phyloP scores from a whole-genome alignment of 1,140 invertebrate genomes.

The Procambarus clarkii region DNA sequence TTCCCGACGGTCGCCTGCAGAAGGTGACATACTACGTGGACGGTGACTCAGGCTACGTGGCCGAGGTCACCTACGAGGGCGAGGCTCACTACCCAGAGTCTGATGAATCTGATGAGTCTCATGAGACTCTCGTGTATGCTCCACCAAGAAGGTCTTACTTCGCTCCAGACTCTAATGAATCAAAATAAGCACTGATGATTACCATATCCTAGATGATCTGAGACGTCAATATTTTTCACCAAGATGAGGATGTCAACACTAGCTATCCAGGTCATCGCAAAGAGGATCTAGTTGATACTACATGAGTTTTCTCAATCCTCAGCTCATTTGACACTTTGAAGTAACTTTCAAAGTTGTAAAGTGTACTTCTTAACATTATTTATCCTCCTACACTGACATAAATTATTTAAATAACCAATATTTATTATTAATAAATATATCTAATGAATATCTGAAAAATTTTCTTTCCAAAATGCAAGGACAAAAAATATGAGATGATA shows the following conservation, averaged over 20 bases:
- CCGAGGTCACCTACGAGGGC: slow-evolving; percentile 44
- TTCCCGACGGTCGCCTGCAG: slow-evolving; percentile 42
- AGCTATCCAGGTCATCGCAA: background rate
- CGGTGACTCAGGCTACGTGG: slow-evolving; percentile 57
- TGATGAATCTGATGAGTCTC: background rate
- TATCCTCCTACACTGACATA: background rate
- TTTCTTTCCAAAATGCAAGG: no score
- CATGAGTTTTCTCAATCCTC: no score
- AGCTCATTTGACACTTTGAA: no score
- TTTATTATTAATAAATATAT: background rate
- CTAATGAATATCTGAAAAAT: no score
- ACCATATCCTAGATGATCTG: background rate
- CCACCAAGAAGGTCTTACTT: background rate
- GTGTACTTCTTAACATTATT: no score
- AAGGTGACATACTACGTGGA: slow-evolving; percentile 35
- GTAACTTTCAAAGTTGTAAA: no score
- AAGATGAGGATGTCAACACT: background rate
- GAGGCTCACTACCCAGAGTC: slow-evolving; percentile 40
- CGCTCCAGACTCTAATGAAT: background rate
- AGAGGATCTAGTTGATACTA: no score
- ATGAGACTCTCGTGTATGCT: slow-evolving; percentile 11
- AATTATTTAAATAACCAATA: background rate
- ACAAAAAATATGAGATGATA: no score
- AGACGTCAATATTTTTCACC: background rate
- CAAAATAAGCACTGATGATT: background rate